These are phyloP conservation scores for Heliocidaris tuberculata DNA, from an alignment of 35 echinoderm and acorn worm species.

Conservation along the genomic window DNA sequence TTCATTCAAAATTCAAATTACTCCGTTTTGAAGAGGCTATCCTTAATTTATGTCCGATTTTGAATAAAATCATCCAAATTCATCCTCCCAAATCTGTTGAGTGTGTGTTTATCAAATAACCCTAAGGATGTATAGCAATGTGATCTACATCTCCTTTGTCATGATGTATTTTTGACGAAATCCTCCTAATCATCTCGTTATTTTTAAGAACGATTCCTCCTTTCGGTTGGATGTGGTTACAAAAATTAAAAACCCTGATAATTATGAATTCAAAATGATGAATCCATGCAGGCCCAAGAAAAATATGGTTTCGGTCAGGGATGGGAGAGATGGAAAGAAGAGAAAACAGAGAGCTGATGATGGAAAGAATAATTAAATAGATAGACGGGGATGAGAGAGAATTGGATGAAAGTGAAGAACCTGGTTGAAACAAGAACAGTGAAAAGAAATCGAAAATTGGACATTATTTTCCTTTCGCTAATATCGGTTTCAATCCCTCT, in stretches of 20 bases:
- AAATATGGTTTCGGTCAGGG: neutral
- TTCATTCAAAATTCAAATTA: constrained; percentile 10
- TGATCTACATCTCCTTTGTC: neutral
- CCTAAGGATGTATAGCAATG: neutral
- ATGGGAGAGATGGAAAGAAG: neutral
- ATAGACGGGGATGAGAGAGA: neutral
- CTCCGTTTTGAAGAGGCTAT: neutral
- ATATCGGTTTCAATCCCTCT: no score
- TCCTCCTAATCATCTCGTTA: neutral
- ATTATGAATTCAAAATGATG: neutral
- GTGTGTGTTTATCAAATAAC: neutral
- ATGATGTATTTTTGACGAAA: neutral
- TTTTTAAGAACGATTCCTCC: neutral
- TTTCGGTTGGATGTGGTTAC: neutral
- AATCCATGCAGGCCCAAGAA: neutral
- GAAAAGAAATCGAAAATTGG: no score
- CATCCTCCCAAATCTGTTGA: neutral
- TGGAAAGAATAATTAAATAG: neutral
- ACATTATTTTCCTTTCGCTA: no score
- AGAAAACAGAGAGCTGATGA: neutral
- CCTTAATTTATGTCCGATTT: neutral
- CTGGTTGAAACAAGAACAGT: no score
- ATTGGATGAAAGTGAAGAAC: neutral
- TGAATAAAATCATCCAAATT: constrained; percentile 9
- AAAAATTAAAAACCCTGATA: neutral